A percentile compares a stretch with the other conserved stretches of the same genome.
phyloP scores from a whole-genome alignment of 2,888 invertebrate species.

The Xanthorhoe spadicearia region DNA sequence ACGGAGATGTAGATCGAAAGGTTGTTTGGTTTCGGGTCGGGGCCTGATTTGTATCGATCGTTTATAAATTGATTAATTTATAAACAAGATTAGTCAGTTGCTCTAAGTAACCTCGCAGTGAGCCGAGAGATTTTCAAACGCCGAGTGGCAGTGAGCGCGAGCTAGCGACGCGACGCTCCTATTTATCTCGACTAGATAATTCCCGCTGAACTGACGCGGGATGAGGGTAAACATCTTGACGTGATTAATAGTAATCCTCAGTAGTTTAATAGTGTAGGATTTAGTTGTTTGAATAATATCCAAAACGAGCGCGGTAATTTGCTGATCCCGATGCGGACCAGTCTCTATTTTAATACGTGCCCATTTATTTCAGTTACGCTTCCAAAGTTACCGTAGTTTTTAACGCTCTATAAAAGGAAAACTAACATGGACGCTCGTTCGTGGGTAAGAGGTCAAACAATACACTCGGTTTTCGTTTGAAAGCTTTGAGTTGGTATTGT shows the following conservation, averaged over 20 bases:
- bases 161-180: constrained; percentile 66
- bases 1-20: constrained; percentile 39
- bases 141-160: constrained; percentile 58
- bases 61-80: constrained; percentile 68
- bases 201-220: constrained; percentile 73
- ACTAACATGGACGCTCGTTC: constrained; percentile 28
- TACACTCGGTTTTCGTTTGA: constrained; percentile 43
- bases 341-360: constrained; percentile 33
- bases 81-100: constrained; percentile 60
- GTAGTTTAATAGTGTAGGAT: constrained; percentile 78
- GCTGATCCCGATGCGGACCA: constrained; percentile 47
- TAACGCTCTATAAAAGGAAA: constrained; percentile 36
- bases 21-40: constrained; percentile 49
- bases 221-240: constrained; percentile 82
- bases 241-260: constrained; percentile 81
- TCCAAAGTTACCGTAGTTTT: constrained; percentile 29
- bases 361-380: constrained; percentile 36
- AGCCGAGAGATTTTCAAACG: constrained; percentile 63
- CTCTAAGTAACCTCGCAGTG: constrained; percentile 57
- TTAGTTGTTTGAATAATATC: constrained; percentile 75
- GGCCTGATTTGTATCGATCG: constrained; percentile 53
- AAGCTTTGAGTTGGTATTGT: constrained; percentile 38
- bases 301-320: constrained; percentile 59
- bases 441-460: constrained; percentile 43
- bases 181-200: constrained; percentile 79